phyloP scores from a whole-genome alignment of 1,140 invertebrate species.

The Diploscapter pachys region DNA sequence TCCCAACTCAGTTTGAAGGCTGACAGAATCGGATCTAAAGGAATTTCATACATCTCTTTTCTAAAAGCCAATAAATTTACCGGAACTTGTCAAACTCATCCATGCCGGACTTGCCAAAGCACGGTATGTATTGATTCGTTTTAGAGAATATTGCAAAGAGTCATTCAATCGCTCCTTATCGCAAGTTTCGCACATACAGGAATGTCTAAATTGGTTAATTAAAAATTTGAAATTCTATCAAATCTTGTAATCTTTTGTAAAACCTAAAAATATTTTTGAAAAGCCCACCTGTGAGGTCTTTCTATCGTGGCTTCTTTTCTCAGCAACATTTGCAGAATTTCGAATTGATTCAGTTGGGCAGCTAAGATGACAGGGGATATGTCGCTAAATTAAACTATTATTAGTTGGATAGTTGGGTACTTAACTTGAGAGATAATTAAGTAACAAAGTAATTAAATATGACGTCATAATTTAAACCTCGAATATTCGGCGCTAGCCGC shows the following conservation, averaged over 20 bases:
- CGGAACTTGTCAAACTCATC: constrained; percentile 72
- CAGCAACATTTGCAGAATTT: constrained; percentile 64
- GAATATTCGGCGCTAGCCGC: constrained; percentile 63
- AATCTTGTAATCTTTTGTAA: too few relatives aligned
- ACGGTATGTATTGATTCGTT: constrained; percentile 77
- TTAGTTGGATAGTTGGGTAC: not conserved
- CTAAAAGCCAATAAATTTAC: too few relatives aligned
- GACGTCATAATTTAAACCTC: constrained; percentile 34
- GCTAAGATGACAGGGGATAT: constrained; percentile 64
- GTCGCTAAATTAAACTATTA: constrained; percentile 45
- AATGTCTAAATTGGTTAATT: constrained; percentile 43
- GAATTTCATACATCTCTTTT: too few relatives aligned
- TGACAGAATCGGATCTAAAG: constrained; percentile 74
- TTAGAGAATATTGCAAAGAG: constrained; percentile 80
- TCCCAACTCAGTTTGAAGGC: constrained; percentile 81
- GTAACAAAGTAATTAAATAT: not conserved
- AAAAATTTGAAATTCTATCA: too few relatives aligned
- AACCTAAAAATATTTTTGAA: too few relatives aligned
- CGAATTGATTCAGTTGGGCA: constrained; percentile 65
- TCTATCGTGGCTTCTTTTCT: constrained; percentile 53
- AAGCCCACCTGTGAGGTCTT: constrained; percentile 36
- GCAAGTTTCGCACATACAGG: constrained; percentile 63
- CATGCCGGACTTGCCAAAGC: constrained; percentile 84
- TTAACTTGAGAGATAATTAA: too few relatives aligned
- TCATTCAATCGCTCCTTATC: constrained; percentile 60